Base-by-base conservation (phyloP, 1,140 invertebrate species). In the Saccostrea cuccullata region DNA sequence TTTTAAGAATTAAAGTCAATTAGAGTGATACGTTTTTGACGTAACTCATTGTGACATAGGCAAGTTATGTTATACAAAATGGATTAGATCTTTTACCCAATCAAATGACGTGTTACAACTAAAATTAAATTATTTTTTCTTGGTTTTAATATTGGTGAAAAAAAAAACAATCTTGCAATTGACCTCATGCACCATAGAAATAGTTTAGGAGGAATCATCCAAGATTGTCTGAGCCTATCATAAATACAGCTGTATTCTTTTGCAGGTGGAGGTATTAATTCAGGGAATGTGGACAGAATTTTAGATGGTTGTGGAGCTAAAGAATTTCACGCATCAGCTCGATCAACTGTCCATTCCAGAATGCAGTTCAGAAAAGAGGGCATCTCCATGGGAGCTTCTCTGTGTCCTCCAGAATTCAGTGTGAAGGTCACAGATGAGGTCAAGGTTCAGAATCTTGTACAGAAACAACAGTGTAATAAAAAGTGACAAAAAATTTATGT, bases 261-360 rank as follows among this genome's bases (percentile, higher is more conserved):
- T 91, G 96, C 97, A 4, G 98, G 98, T 0, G 96, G 97, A 64
- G 98, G 98, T 15, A 96, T 99, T 0, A 97, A 96, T 84, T 95
- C 95, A n/a, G 95, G 96, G 9, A 99, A 98, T 95, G 95, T 97
- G 15, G 94, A 95, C 55, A 95, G 95, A 84, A 97, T 98, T 82
- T 95, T 97, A 20, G 93, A 95, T 6, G 92, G 94, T 58, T 96
- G 96, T 11, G 96, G 96, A 23, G 97, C 96, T 0, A 95, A 92
- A 36, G 97, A 98, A 93, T 97, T 97, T 93, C 97, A 98, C 93
- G 96, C 96, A 9, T 97, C 97, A 0, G 97, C 97, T 5, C 96
- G 96, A 88, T 95, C 93, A 86, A 77, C 92, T 60, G 93, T 93
- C 55, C 55, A 89, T 23, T 95, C 94, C 17, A 86, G 86, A 20